phyloP scores from a whole-genome alignment of 2,113 vertebrate species.

The Myotis davidii region DNA sequence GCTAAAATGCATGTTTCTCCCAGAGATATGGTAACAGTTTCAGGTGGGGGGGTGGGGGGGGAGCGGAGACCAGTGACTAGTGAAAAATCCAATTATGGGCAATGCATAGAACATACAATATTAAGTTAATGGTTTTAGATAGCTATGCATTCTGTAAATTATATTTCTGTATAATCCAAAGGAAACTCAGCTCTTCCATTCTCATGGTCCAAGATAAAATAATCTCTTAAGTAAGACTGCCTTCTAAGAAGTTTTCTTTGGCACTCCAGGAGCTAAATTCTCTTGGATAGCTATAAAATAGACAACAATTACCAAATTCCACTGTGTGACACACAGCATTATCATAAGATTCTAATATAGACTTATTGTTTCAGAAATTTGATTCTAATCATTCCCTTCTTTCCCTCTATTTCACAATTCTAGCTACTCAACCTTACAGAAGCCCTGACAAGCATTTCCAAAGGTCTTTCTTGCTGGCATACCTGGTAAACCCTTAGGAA shows the following conservation, averaged over 20 bases:
- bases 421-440: neutral
- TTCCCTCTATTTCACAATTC: constrained; percentile 22
- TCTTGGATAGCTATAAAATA: constrained; percentile 1
- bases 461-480: constrained; percentile 33
- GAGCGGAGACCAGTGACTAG: neutral
- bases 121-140: neutral
- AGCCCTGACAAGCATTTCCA: constrained; percentile 1
- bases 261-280: neutral
- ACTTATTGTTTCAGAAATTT: neutral
- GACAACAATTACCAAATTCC: neutral
- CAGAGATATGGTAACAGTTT: neutral
- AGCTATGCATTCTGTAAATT: neutral
- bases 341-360: neutral
- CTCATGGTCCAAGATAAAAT: neutral
- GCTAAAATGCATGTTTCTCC: neutral
- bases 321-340: neutral
- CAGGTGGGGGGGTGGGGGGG: neutral
- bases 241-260: neutral
- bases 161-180: neutral
- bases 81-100: neutral
- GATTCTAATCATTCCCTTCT: neutral
- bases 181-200: neutral
- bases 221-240: neutral
- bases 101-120: neutral
- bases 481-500: constrained; percentile 81